A percentile compares a stretch with the other conserved stretches of the same genome.
phyloP scores from a whole-genome alignment of 2,113 vertebrate species.

The Puma concolor region DNA sequence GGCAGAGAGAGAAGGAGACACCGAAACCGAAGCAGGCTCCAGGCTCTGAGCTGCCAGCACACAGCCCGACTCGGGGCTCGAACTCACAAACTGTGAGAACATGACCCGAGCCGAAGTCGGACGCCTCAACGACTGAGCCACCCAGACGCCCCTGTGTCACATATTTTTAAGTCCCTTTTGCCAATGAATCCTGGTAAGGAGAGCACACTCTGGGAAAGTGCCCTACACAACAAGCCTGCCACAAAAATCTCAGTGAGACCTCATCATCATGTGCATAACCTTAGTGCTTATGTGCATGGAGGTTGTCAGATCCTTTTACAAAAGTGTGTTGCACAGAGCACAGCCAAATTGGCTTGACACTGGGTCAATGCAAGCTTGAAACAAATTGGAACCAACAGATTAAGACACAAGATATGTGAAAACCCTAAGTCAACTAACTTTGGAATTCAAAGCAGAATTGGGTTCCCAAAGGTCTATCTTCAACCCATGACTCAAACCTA shows the following conservation, averaged over 20 bases:
- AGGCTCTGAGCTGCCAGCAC: no score
- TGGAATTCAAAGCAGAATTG: background rate
- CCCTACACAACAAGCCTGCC: background rate
- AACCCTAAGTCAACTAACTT: background rate
- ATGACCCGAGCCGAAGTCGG: no score
- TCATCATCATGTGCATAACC: background rate
- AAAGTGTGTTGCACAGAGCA: background rate
- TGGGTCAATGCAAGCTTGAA: background rate
- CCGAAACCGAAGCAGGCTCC: no score
- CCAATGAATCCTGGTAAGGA: background rate
- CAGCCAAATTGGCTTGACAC: background rate
- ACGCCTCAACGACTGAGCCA: no score
- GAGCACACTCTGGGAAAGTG: background rate
- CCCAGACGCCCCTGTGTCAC: background rate
- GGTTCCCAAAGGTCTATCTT: background rate
- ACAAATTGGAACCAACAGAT: background rate
- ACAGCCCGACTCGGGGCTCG: no score
- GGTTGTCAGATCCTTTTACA: background rate
- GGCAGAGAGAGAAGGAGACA: no score
- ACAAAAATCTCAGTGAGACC: background rate
- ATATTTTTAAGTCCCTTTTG: background rate
- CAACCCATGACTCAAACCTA: background rate
- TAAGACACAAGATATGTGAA: background rate
- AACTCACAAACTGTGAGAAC: no score
- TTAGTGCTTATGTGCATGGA: background rate